Conservation (phyloP, 1,140 invertebrate genomes). For the Drosophila albomicans region DNA sequence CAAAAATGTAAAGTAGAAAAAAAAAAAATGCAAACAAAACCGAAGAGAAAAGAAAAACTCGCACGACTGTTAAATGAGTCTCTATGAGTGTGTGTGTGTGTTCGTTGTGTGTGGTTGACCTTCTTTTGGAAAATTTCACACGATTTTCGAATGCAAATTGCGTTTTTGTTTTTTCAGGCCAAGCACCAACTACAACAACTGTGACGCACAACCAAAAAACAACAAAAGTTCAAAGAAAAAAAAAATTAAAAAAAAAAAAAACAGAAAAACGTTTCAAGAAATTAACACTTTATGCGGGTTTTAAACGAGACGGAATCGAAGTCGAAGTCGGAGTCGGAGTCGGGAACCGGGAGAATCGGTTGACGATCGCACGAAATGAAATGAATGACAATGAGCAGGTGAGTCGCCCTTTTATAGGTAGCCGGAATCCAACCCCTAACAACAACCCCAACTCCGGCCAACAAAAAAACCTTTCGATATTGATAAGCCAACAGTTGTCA, state of each 20-base stretch:
- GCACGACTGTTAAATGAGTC: slow-evolving; percentile 23
- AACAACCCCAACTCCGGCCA: background rate
- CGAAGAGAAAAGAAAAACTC: slow-evolving; percentile 43
- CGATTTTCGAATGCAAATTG: slow-evolving; percentile 76
- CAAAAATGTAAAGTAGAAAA: slow-evolving; percentile 15
- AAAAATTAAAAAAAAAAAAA: slow-evolving; percentile 9
- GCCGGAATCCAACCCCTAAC: slow-evolving; percentile 15
- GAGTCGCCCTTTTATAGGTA: slow-evolving; percentile 68
- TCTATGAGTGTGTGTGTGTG: slow-evolving; percentile 5
- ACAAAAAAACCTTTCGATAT: slow-evolving; percentile 14
- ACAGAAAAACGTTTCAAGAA: slow-evolving; percentile 27
- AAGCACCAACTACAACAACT: slow-evolving; percentile 12
- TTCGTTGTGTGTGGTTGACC: slow-evolving; percentile 35
- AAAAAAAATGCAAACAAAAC: slow-evolving; percentile 35
- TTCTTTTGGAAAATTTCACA: slow-evolving; percentile 69
- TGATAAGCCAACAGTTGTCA: slow-evolving; percentile 27
- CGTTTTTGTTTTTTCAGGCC: slow-evolving; percentile 52
- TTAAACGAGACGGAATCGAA: slow-evolving; percentile 1
- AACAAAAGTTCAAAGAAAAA: slow-evolving; percentile 3
- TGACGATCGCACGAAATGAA: slow-evolving; percentile 59
- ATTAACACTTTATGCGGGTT: slow-evolving; percentile 75
- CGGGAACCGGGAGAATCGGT: slow-evolving; percentile 7
- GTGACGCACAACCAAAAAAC: slow-evolving; percentile 3
- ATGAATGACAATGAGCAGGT: slow-evolving; percentile 75
- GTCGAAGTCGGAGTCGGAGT: slow-evolving; percentile 13